Evolutionary conservation across 2,113 vertebrate genomes (phyloP).

Genomic region (Siphamia tubifer): DNA sequence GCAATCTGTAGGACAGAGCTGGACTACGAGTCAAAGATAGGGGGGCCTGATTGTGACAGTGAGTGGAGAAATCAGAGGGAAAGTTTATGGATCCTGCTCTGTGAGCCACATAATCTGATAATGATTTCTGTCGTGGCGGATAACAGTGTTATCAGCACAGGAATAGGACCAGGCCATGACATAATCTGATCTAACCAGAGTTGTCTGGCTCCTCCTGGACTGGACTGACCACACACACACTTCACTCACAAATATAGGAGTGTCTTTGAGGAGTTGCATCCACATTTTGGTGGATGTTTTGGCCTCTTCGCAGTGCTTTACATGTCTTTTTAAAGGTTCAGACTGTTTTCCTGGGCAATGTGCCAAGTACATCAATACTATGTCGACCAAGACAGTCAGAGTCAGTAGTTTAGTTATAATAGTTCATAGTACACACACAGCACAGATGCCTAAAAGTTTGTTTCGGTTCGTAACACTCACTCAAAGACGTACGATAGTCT

Average conservation of each 20-base stretch:
- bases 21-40: not conserved
- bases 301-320: too few relatives aligned
- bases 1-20: not conserved
- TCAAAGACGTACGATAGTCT: too few relatives aligned
- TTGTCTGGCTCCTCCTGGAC: conserved; percentile 9
- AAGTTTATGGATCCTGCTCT: not conserved
- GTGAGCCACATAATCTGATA: not conserved
- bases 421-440: too few relatives aligned
- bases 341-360: too few relatives aligned
- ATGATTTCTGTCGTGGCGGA: not conserved
- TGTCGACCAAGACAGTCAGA: too few relatives aligned
- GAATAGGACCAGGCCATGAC: conserved; percentile 2
- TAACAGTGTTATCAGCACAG: conserved; percentile 31
- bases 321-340: too few relatives aligned
- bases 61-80: not conserved
- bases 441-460: too few relatives aligned
- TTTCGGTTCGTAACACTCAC: too few relatives aligned
- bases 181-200: conserved; percentile 41
- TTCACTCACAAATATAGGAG: not conserved
- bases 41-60: not conserved
- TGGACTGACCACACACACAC: not conserved
- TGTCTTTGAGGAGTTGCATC: not conserved
- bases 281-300: too few relatives aligned
- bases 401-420: too few relatives aligned
- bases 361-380: too few relatives aligned